These are phyloP conservation scores for Hypotaenidia philippensis DNA, from an alignment of 2,797 vertebrate species.

Conservation along the genomic window DNA sequence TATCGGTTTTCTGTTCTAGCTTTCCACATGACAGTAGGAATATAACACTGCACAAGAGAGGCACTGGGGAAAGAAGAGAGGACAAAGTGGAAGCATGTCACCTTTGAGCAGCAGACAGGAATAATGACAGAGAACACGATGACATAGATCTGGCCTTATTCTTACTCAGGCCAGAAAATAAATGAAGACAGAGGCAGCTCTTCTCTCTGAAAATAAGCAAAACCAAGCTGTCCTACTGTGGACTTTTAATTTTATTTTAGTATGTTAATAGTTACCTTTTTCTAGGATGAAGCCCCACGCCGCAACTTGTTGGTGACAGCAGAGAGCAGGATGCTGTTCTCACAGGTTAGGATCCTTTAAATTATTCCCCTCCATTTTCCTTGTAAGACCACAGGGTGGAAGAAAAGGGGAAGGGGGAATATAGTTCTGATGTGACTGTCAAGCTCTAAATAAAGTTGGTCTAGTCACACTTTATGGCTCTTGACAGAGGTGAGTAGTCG, in stretches of 20 bases:
- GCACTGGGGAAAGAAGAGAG: neutral
- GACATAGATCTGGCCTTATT: neutral
- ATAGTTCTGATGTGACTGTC: neutral
- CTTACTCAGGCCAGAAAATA: neutral
- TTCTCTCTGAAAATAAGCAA: conserved; percentile 3
- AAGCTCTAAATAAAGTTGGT: neutral
- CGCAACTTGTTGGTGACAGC: conserved; percentile 46
- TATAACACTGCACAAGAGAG: neutral
- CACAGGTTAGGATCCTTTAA: conserved; percentile 32
- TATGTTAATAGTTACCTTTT: neutral
- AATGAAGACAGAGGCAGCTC: neutral
- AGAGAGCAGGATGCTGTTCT: conserved; percentile 39
- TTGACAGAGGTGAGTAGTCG: neutral
- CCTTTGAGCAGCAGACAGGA: neutral
- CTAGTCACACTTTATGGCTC: neutral
- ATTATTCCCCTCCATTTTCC: neutral
- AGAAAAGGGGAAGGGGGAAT: neutral
- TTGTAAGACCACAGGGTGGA: neutral
- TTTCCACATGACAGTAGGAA: neutral
- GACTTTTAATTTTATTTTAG: neutral
- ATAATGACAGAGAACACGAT: neutral
- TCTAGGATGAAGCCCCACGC: conserved; percentile 58
- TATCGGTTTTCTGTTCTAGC: neutral
- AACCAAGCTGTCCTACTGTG: neutral
- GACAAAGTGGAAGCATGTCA: neutral